Evolutionary conservation across 2,888 invertebrate genomes (phyloP).

Genomic region (Galeopsomyia nigrocyanea): DNA sequence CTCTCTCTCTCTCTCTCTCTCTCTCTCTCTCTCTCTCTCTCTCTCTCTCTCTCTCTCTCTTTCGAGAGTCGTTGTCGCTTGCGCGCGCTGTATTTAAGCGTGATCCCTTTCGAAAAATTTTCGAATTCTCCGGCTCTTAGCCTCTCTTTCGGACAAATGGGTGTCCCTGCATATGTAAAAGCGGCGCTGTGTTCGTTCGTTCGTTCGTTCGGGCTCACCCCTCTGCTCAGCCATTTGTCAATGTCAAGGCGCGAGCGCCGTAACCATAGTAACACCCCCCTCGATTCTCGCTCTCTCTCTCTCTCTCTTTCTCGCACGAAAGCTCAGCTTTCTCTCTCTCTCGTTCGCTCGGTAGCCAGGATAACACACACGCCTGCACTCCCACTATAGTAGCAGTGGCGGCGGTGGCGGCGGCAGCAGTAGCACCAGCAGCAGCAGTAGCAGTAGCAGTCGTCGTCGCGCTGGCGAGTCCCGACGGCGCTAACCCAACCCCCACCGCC

Average conservation of each 20-base stretch:
- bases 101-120: slow-evolving; percentile 22
- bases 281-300: neutral
- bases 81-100: too few relatives aligned
- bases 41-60: slow-evolving; percentile 16
- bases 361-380: slow-evolving; percentile 44
- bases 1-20: slow-evolving; percentile 28
- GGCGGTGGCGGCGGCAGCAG: neutral
- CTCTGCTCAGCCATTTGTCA: slow-evolving; percentile 67
- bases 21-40: slow-evolving; percentile 12
- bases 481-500: slow-evolving; percentile 46
- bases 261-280: slow-evolving; percentile 65
- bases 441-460: slow-evolving; percentile 21
- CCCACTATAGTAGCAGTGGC: slow-evolving; percentile 18
- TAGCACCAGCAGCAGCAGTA: too few relatives aligned
- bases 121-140: slow-evolving; percentile 23
- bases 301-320: slow-evolving; percentile 34
- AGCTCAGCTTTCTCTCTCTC: slow-evolving; percentile 44
- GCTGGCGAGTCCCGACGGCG: slow-evolving; percentile 37
- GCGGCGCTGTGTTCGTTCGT: slow-evolving; percentile 66
- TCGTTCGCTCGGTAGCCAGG: slow-evolving; percentile 47
- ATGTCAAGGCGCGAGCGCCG: slow-evolving; percentile 70
- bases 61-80: too few relatives aligned
- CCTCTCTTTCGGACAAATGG: slow-evolving; percentile 66
- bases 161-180: slow-evolving; percentile 70
- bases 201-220: slow-evolving; percentile 63